Conservation (phyloP, 2,113 vertebrate species). For the Scalopus aquaticus region DNA sequence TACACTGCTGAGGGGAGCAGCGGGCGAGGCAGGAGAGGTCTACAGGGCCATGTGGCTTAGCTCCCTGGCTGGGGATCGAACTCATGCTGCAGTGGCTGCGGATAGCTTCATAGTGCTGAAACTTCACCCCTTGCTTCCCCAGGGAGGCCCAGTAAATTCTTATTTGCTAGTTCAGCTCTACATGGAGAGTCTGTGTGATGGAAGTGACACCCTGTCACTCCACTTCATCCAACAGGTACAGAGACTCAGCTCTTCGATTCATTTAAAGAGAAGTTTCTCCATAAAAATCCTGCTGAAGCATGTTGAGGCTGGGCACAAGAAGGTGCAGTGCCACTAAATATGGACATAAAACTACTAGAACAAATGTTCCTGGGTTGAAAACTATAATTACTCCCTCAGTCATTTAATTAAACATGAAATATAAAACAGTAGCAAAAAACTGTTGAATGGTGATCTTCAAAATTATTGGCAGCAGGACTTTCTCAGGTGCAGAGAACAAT, state of each 20-base stretch:
- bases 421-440: conserved; percentile 69
- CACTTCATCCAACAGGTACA: conserved; percentile 34
- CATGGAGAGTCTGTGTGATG: background rate
- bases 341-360: conserved; percentile 67
- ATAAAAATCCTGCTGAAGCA: conserved; percentile 49
- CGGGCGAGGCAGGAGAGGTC: too few species aligned
- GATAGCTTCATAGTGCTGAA: too few species aligned
- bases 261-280: conserved; percentile 59
- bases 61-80: too few species aligned
- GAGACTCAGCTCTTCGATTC: conserved; percentile 58
- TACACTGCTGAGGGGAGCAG: too few species aligned
- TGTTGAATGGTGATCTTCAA: conserved; percentile 73
- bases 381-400: conserved; percentile 58
- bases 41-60: too few species aligned
- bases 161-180: background rate
- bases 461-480: conserved; percentile 67
- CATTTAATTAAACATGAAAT: conserved; percentile 71
- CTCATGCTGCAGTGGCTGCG: too few species aligned
- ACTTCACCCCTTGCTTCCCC: too few species aligned
- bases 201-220: background rate
- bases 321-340: conserved; percentile 57
- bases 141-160: too few species aligned
- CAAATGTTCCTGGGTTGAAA: conserved; percentile 58
- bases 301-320: conserved; percentile 5
- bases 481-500: conserved; percentile 51